Base-by-base conservation (phyloP, 2,113 vertebrate species). In the Muntiacus muntjak region DNA sequence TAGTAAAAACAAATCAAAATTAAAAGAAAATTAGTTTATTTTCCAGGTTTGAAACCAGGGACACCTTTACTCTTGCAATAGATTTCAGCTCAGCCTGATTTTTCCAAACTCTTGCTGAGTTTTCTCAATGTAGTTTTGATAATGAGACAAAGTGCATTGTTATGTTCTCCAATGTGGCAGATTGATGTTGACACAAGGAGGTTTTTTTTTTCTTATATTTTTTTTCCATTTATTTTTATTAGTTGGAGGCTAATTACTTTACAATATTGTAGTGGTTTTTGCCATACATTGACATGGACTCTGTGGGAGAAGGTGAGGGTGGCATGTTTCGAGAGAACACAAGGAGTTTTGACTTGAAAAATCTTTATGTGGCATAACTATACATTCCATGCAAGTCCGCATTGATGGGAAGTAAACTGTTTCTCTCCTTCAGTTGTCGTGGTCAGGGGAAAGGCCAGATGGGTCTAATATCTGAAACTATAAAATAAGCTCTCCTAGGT, bases 401-500 rank as follows among this genome's bases (percentile, higher is more conserved):
- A 7, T 1, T 95, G 98, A 98, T n/a, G 83, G 94, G 88, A 98
- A 98, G 96, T 94, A 94, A 98, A 97, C 95, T 52, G 60, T 97
- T 98, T 98, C 97, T 98, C 57, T 98, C 96, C 94, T 98, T 98
- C 96, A 87, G 91, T 79, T 97, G 92, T 94, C 57, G 12, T 92
- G 87, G 91, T 98, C 97, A 96, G 98, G 89, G 97, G 90, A 98
- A 98, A 98, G 98, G 97, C 83, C 97, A 98, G 97, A 96, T 97
- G 97, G 86, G 93, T 94, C 96, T 95, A 84, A 95, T 85, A 98
- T 93, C 97, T 98, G 58, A 95, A 97, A 91, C 94, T 98, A 91
- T 83, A 93, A 95, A 98, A 97, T 97, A 91, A 96, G 36, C 89
- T 98, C 91, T 98, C 91, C 62, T 89, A 64, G 98, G 97, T 97